These are phyloP conservation scores for Hedychridium roseum DNA, from an alignment of 2,888 invertebrate species.

Conservation along the genomic window DNA sequence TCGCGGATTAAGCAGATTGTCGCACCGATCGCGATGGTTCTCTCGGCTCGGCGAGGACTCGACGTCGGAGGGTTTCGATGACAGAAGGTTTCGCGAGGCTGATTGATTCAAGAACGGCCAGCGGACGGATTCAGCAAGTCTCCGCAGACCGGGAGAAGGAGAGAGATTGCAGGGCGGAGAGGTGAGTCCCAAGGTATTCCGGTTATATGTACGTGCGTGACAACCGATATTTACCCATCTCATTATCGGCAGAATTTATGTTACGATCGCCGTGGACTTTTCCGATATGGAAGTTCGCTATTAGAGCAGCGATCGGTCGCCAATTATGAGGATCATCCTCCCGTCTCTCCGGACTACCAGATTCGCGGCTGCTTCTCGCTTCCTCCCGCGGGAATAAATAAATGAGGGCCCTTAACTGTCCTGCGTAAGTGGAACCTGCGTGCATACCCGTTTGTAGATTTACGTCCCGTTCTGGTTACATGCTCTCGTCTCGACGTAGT, in stretches of 20 bases:
- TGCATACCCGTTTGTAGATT: constrained; percentile 19
- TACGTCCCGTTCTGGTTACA: constrained; percentile 28
- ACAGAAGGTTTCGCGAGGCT: background rate
- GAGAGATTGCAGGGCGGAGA: no score
- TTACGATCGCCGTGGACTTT: constrained; percentile 39
- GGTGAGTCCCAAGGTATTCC: constrained; percentile 40
- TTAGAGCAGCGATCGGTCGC: constrained; percentile 32
- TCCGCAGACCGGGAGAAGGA: constrained; percentile 20
- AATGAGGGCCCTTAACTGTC: constrained; percentile 20
- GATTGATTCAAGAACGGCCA: constrained; percentile 33
- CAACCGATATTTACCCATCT: constrained; percentile 52
- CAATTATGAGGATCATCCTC: constrained; percentile 46
- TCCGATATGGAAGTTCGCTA: constrained; percentile 23
- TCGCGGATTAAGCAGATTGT: no score
- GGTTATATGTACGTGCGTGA: constrained; percentile 44
- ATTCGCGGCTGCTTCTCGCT: no score
- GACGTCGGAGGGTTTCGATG: background rate
- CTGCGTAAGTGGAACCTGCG: constrained; percentile 26
- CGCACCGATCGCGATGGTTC: no score
- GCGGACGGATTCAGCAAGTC: constrained; percentile 45
- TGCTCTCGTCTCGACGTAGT: background rate
- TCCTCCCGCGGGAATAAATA: constrained; percentile 36
- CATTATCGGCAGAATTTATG: constrained; percentile 50
- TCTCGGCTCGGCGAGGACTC: background rate
- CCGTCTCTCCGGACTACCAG: constrained; percentile 33